phyloP scores from a whole-genome alignment of 2,113 vertebrate genomes.

The Gambusia holbrooki region DNA sequence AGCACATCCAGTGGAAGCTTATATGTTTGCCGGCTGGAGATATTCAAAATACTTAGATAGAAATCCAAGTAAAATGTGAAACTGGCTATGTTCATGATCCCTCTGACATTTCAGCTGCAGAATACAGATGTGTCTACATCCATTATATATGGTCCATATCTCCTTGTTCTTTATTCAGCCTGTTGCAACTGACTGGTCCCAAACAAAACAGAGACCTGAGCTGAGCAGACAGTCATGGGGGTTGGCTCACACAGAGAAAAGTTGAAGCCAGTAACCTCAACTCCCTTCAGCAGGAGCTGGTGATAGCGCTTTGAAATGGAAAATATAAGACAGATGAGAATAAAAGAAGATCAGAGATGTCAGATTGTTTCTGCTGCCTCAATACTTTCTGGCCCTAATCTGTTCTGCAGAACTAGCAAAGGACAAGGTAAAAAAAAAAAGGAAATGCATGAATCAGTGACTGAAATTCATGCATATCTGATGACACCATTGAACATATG shows the following conservation, averaged over 20 bases:
- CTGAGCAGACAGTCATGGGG: conserved; percentile 28
- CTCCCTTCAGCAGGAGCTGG: not conserved
- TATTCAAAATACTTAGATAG: conserved; percentile 29
- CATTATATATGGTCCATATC: not conserved
- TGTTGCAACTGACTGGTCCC: not conserved
- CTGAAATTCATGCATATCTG: conserved; percentile 7
- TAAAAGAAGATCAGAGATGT: conserved; percentile 18
- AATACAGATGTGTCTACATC: not conserved
- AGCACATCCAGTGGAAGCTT: conserved; percentile 49
- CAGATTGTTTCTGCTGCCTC: conserved; percentile 32
- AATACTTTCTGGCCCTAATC: conserved; percentile 26
- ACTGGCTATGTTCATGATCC: not conserved
- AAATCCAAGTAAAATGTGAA: conserved; percentile 31
- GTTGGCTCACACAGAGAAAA: conserved; percentile 21
- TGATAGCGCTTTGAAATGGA: conserved; percentile 30
- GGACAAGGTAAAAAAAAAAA: not conserved
- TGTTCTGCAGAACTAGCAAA: conserved; percentile 52
- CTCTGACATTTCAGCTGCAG: not conserved
- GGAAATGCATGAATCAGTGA: not conserved
- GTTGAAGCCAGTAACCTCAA: conserved; percentile 27
- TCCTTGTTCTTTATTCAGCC: not conserved
- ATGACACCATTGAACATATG: not conserved
- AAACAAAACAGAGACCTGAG: conserved; percentile 29
- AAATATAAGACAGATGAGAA: conserved; percentile 20
- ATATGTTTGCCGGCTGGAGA: conserved; percentile 10